Percentiles rank a stretch among this genome's conserved stretches.
phyloP scores from a whole-genome alignment of 2,113 vertebrate species.

The Sarotherodon lohbergeri region DNA sequence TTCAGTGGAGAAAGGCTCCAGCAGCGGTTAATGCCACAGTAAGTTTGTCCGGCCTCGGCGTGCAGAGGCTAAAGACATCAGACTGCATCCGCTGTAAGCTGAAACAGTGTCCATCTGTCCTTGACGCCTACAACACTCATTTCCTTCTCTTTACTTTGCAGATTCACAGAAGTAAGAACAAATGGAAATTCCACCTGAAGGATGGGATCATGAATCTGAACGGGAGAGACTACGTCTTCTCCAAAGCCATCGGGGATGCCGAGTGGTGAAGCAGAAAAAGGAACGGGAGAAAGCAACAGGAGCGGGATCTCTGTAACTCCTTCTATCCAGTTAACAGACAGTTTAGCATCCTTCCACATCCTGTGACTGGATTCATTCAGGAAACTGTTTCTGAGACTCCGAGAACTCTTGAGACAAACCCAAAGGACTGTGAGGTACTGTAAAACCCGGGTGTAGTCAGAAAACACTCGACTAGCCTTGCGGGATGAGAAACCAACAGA shows the following conservation, averaged over 20 bases:
- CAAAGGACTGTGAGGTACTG: conserved; percentile 58
- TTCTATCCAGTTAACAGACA: conserved; percentile 63
- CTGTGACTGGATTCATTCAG: conserved; percentile 75
- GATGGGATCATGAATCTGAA: conserved; percentile 99
- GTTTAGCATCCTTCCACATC: conserved; percentile 71
- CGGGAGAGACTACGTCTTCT: conserved; percentile 98
- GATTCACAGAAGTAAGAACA: conserved; percentile 99
- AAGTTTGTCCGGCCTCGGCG: background rate
- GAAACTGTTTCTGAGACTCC: conserved; percentile 71
- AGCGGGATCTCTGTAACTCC: conserved; percentile 46
- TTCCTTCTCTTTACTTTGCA: conserved; percentile 58
- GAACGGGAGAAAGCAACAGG: background rate
- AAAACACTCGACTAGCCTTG: conserved; percentile 25
- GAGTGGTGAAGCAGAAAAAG: conserved; percentile 84
- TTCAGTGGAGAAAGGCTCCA: background rate
- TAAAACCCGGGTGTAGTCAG: conserved; percentile 11
- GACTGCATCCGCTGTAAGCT: background rate
- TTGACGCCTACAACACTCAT: conserved; percentile 9
- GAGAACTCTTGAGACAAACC: conserved; percentile 75
- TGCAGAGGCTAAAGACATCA: background rate
- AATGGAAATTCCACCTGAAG: conserved; percentile 99
- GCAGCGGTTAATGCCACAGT: background rate
- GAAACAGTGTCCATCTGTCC: conserved; percentile 14
- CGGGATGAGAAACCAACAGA: conserved; percentile 29
- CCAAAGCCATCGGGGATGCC: conserved; percentile 98